These are phyloP conservation scores for Pterobdella sp. DNA, from an alignment of 2,888 invertebrate species.

Conservation along the genomic window DNA sequence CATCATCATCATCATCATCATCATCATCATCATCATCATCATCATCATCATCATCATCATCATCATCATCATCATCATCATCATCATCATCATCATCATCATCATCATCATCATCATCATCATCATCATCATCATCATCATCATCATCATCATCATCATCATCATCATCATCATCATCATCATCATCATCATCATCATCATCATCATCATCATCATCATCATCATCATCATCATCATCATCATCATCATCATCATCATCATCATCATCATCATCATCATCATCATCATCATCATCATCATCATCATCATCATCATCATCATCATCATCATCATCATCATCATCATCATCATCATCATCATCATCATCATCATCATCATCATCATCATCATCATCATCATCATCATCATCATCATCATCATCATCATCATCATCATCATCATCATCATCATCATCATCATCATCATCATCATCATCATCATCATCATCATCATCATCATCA, in stretches of 20 bases:
- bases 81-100: conserved; percentile 31
- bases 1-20: conserved; percentile 17
- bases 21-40: conserved; percentile 17
- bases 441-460: conserved; percentile 26
- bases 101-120: conserved; percentile 31
- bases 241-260: conserved; percentile 19
- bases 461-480: conserved; percentile 26
- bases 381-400: conserved; percentile 28
- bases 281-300: conserved; percentile 24
- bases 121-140: conserved; percentile 26
- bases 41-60: conserved; percentile 20
- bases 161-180: conserved; percentile 4
- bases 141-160: conserved; percentile 24
- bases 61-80: conserved; percentile 14
- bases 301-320: conserved; percentile 17
- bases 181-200: conserved; percentile 26
- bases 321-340: not conserved
- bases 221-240: conserved; percentile 28
- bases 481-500: conserved; percentile 25
- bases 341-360: conserved; percentile 1
- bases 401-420: conserved; percentile 25
- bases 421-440: conserved; percentile 27
- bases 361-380: conserved; percentile 27
- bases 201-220: conserved; percentile 29
- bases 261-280: conserved; percentile 22